A percentile compares a stretch with the other conserved stretches of the same genome.
Evolutionary conservation across 2,797 vertebrate genomes (phyloP).

Genomic region (Phalloptychus januarius): DNA sequence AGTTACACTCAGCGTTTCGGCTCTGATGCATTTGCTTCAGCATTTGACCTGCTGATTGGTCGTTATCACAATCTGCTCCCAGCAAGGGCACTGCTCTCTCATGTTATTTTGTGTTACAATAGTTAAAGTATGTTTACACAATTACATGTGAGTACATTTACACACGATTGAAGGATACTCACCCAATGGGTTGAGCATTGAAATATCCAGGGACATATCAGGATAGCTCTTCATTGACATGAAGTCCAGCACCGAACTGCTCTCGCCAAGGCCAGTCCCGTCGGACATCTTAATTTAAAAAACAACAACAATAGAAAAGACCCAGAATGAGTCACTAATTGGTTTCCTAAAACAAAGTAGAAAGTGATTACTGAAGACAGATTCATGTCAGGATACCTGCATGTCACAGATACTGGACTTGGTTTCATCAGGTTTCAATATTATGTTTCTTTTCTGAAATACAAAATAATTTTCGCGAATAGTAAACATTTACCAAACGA

Average conservation of each 20-base stretch:
- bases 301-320: conserved; percentile 5
- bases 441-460: conserved; percentile 89
- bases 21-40: too few relatives aligned
- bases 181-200: conserved; percentile 93
- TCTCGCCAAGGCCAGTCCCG: conserved; percentile 79
- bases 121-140: not conserved
- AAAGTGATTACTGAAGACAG: not conserved
- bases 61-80: not conserved
- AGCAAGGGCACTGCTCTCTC: not conserved
- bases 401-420: conserved; percentile 86
- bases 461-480: conserved; percentile 20
- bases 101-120: not conserved
- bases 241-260: conserved; percentile 89
- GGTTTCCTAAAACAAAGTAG: not conserved
- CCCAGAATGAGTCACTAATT: not conserved
- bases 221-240: conserved; percentile 92
- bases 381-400: conserved; percentile 64
- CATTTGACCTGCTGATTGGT: not conserved
- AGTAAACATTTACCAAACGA: not conserved
- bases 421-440: conserved; percentile 85
- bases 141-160: not conserved
- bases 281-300: conserved; percentile 81
- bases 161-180: conserved; percentile 37
- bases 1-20: too few relatives aligned
- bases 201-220: conserved; percentile 93